Evolutionary conservation across 2,113 vertebrate species (phyloP).

Genomic region (Paraplagusia blochii): DNA sequence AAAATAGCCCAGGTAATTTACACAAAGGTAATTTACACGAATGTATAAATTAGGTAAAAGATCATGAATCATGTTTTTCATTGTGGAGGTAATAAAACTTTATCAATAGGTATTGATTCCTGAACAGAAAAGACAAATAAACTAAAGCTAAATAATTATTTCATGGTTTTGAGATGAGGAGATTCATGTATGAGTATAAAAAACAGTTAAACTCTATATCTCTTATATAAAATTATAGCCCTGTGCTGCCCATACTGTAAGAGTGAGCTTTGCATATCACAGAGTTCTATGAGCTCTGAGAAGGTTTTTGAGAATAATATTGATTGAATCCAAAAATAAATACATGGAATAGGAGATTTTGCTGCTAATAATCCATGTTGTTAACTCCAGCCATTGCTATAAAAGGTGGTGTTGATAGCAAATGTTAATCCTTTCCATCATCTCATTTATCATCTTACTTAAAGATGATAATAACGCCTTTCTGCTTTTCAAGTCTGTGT

Average conservation of each 20-base stretch:
- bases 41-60: no score
- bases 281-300: constrained; percentile 2
- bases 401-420: constrained; percentile 20
- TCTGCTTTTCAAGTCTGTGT: constrained; percentile 19
- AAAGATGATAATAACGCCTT: constrained; percentile 47
- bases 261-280: neutral
- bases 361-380: constrained; percentile 40
- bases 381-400: constrained; percentile 37
- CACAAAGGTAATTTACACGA: no score
- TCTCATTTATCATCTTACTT: no score
- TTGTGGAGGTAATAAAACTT: no score
- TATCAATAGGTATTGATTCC: no score
- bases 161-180: neutral
- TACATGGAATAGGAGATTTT: constrained; percentile 17
- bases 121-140: no score
- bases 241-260: neutral
- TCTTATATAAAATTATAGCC: neutral
- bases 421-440: constrained; percentile 61
- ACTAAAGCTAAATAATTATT: no score
- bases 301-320: constrained; percentile 1
- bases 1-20: no score
- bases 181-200: neutral
- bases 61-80: no score
- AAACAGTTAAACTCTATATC: no score
- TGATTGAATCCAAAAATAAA: constrained; percentile 36